Evolutionary conservation across 2,888 invertebrate genomes (phyloP), one percentile per base, ranked within the genome.

Genomic region (Lydus trimaculatus): DNA sequence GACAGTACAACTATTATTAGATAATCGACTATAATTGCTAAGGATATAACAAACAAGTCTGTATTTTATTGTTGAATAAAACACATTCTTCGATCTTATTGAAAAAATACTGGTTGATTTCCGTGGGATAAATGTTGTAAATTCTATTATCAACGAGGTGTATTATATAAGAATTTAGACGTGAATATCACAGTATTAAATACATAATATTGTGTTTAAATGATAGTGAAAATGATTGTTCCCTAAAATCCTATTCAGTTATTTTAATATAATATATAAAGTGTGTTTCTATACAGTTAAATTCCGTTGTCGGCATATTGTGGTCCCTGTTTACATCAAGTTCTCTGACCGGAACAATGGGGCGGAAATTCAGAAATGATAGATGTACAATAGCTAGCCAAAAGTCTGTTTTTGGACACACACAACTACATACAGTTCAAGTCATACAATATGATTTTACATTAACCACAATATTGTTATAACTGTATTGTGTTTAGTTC

Each of bases 341-440:
- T 63, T 67, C 67, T 71, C 71, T 71, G 71, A 71, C 71, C 71
- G 71, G 71, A 71, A 71, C 67, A 71, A 71, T 71, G 65, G 71
- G 65, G 71, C 71, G 71, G 71, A 71, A 71, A 67, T 71, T 71
- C 63, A 63, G 65, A 71, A 65, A 71, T 71, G 71, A 71, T 71
- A 71, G 71, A 71, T 71, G 67, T 67, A 67, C 63, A 71, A 67
- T 71, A 63, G 65, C 63, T 62, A 52, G 23, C 31, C 48, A 63
- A 65, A 67, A 43, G 71, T 67, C 61, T 61, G 61, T 62, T 66
- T 52, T 66, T 61, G 64, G 58, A 64, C 67, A 48, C 31, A 62
- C n/a, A 39, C 11, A 31, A 11, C n/a, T 59, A 69, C 48, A 69
- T 62, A 62, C 63, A 43, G 5, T 52, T 23, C 23, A 52, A 52